Evolutionary conservation across 1,140 invertebrate genomes (phyloP).

Genomic region (Penaeus chinensis): DNA sequence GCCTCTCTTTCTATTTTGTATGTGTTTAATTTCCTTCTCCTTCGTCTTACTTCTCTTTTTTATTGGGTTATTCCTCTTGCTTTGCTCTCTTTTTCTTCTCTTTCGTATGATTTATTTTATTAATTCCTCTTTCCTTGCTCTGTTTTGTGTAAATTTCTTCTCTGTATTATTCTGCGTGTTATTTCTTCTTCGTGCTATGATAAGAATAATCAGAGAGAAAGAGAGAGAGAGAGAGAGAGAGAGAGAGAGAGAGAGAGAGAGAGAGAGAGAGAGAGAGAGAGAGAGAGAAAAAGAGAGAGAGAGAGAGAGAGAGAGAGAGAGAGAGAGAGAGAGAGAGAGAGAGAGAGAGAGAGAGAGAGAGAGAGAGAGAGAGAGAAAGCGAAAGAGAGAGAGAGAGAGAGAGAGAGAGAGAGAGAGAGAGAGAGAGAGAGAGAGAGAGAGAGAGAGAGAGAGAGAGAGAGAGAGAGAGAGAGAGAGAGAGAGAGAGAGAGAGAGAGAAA

Average conservation of each 20-base stretch:
- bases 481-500: background rate
- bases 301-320: background rate
- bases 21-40: no score
- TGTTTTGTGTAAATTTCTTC: no score
- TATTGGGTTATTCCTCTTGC: no score
- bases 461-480: background rate
- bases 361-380: slow-evolving; percentile 15
- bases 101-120: no score
- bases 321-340: slow-evolving; percentile 1
- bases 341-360: slow-evolving; percentile 25
- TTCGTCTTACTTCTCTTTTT: no score
- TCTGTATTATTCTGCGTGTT: no score
- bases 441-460: background rate
- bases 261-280: slow-evolving; percentile 8
- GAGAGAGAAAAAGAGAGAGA: slow-evolving; percentile 18
- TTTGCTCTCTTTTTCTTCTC: no score
- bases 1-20: background rate
- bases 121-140: no score
- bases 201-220: background rate
- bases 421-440: background rate
- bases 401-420: background rate
- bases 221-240: slow-evolving; percentile 2
- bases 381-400: background rate
- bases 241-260: slow-evolving; percentile 4
- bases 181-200: no score